Evolutionary conservation across 2,888 invertebrate species (phyloP).

Genomic region (Orgyia antiqua): DNA sequence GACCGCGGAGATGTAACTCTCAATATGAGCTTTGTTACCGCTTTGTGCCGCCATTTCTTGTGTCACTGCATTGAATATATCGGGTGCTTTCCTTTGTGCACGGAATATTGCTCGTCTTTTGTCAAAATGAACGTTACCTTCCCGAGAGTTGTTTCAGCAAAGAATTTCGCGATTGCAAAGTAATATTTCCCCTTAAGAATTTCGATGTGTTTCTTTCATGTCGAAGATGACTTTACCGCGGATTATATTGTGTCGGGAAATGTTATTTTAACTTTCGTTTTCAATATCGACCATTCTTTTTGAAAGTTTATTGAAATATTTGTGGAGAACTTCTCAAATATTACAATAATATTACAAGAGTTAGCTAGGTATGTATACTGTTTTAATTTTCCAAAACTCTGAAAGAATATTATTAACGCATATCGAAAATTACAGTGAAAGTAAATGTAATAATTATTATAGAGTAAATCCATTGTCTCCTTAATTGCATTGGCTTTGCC

Average conservation of each 20-base stretch:
- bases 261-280: slow-evolving; percentile 52
- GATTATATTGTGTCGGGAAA: slow-evolving; percentile 65
- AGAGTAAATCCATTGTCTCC: slow-evolving; percentile 46
- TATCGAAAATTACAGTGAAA: neutral
- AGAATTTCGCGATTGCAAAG: slow-evolving; percentile 76
- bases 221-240: slow-evolving; percentile 69
- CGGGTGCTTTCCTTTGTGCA: slow-evolving; percentile 74
- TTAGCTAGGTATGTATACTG: too few relatives aligned
- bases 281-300: slow-evolving; percentile 41
- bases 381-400: too few relatives aligned
- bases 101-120: slow-evolving; percentile 76
- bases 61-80: slow-evolving; percentile 79
- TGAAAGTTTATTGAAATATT: slow-evolving; percentile 24
- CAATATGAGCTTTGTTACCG: slow-evolving; percentile 76
- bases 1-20: slow-evolving; percentile 46
- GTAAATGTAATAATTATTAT: slow-evolving; percentile 28
- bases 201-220: slow-evolving; percentile 74
- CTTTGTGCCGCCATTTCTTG: slow-evolving; percentile 73
- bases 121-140: slow-evolving; percentile 75
- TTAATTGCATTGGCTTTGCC: slow-evolving; percentile 65
- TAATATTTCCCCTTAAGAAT: slow-evolving; percentile 77
- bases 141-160: slow-evolving; percentile 73
- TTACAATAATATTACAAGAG: too few relatives aligned
- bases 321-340: slow-evolving; percentile 8
- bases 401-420: too few relatives aligned